A percentile compares a stretch with the other conserved stretches of the same genome.
Evolutionary conservation across 2,888 invertebrate species (phyloP).

Genomic region (Hermodice carunculata): DNA sequence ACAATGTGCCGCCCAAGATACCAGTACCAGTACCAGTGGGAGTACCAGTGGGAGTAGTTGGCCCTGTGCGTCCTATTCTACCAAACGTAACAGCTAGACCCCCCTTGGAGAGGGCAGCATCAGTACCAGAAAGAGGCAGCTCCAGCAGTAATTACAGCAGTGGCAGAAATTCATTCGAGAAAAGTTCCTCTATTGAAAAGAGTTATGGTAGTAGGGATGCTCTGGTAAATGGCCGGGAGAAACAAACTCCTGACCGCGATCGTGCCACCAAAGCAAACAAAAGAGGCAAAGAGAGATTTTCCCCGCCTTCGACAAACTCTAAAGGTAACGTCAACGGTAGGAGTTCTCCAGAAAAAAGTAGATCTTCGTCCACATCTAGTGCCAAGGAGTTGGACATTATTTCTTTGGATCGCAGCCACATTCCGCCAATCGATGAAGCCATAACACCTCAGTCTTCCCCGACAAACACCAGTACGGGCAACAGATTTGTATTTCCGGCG

Average conservation of each 20-base stretch:
- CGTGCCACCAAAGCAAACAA: not conserved
- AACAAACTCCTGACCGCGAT: not conserved
- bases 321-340: not conserved
- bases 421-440: constrained; percentile 35
- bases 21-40: no score
- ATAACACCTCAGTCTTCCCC: constrained; percentile 36
- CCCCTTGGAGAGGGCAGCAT: constrained; percentile 32
- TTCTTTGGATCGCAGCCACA: constrained; percentile 33
- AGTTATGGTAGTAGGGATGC: constrained; percentile 10
- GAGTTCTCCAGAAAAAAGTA: not conserved
- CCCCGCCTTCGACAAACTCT: not conserved
- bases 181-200: not conserved
- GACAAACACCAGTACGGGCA: not conserved
- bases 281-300: not conserved
- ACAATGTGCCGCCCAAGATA: no score
- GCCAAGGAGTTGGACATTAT: constrained; percentile 10
- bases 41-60: no score
- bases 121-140: constrained; percentile 29
- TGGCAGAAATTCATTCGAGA: constrained; percentile 16
- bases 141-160: constrained; percentile 22
- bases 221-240: not conserved
- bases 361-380: not conserved
- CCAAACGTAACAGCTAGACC: no score
- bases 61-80: no score
- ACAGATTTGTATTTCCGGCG: not conserved